Evolutionary conservation across 2,113 vertebrate species (phyloP), one percentile per base, ranked within the genome.

Genomic region (Tenebrosternarchus preto): DNA sequence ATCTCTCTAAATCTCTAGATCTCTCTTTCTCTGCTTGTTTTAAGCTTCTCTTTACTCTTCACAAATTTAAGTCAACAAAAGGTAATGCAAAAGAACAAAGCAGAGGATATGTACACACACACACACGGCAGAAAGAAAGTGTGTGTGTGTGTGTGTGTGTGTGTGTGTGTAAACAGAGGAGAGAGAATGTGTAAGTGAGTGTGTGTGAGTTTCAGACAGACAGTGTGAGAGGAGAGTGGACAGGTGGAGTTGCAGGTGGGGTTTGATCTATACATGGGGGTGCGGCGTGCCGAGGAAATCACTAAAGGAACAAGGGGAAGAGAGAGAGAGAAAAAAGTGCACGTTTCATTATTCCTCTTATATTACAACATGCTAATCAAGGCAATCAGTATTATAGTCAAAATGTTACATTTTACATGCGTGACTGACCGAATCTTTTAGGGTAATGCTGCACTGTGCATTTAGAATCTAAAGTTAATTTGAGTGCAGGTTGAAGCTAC

Each of bases 231-330:
- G 20, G 56, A 46, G 56, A 73, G 39, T 36, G 27, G 59, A 36
- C 59, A 73, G 56, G 64, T 53, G 11, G 25, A 22, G 24, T 70
- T 64, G 29, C 59, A 73, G 56, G 64, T 53, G 11, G 25, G 20
- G 24, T 70, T 64, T 5, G 70, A 83, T 85, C 27, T 87, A 88
- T 57, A 81, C 9, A 3, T 72, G 53, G 15, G 89, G 89, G 68
- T 86, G 89, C 72, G 86, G 55, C 2, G 85, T 68, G 56, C 88
- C 89, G 12, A 93, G 86, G 81, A 94, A 94, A 60, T 92, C 90
- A 76, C 93, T 94, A 86, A 12, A 82, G 73, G 24, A 31, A 36
- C 3, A 43, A 50, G 64, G 33, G 79, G 29, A 82, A 59, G 17
- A 43, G 53, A 22, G 5, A 75, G 25, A 19, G 12, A 57, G 17